These are phyloP conservation scores for Dicycla oo DNA, from an alignment of 2,888 invertebrate genomes.

Conservation along the genomic window DNA sequence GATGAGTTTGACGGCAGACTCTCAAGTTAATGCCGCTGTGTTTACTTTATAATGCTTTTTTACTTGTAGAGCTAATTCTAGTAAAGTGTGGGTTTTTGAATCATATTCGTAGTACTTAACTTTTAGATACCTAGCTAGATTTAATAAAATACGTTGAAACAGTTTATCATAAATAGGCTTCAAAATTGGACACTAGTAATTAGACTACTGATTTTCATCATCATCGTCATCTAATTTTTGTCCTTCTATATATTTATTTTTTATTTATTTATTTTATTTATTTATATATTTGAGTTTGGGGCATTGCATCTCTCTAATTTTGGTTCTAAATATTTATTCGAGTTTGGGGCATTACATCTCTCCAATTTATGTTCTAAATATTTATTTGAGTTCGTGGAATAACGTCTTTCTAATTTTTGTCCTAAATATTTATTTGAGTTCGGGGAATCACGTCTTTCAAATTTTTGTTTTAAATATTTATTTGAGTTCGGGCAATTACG, in stretches of 20 bases:
- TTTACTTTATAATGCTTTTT: slow-evolving; percentile 10
- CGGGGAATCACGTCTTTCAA: not conserved
- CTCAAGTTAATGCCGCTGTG: slow-evolving; percentile 9
- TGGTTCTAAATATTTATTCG: too few species aligned
- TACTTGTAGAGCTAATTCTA: slow-evolving; percentile 10
- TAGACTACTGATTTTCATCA: not conserved
- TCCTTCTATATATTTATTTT: too few species aligned
- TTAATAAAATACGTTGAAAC: not conserved
- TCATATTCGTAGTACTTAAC: not conserved
- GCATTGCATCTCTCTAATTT: too few species aligned
- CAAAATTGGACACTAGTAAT: not conserved
- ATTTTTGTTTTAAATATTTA: too few species aligned
- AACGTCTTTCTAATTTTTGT: too few species aligned
- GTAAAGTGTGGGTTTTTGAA: not conserved
- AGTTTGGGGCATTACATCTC: too few species aligned
- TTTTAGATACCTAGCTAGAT: not conserved
- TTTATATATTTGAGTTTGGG: too few species aligned
- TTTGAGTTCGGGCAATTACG: too few species aligned
- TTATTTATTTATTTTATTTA: too few species aligned
- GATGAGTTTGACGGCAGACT: not conserved
- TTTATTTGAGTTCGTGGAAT: too few species aligned
- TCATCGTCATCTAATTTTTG: too few species aligned
- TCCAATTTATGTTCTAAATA: too few species aligned
- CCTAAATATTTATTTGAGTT: not conserved
- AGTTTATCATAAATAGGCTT: not conserved